phyloP scores from a whole-genome alignment of 2,113 vertebrate genomes.

The Notarius quadriscutis region DNA sequence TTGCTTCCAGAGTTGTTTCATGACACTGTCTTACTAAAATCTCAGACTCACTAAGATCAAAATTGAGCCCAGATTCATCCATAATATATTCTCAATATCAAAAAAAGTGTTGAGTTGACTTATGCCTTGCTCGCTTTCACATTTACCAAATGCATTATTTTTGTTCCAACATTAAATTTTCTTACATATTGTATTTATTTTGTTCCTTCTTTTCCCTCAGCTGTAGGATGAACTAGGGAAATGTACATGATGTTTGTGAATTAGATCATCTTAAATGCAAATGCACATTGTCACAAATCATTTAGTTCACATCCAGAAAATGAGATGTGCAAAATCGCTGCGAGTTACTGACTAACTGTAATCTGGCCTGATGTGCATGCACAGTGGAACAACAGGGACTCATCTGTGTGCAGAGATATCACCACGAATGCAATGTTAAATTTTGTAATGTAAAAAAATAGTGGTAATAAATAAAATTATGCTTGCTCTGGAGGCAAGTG shows the following conservation, averaged over 20 bases:
- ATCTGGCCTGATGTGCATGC: conserved; percentile 53
- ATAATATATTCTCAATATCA: too few relatives aligned
- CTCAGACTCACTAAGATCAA: neutral
- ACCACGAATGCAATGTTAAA: conserved; percentile 54
- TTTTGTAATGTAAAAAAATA: conserved; percentile 54
- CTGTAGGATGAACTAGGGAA: neutral
- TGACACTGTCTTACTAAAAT: neutral
- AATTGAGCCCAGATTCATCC: too few relatives aligned
- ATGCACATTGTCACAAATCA: conserved; percentile 60
- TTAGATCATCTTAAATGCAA: conserved; percentile 49
- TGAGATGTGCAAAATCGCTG: conserved; percentile 62
- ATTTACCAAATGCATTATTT: neutral
- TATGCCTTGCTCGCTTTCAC: too few relatives aligned
- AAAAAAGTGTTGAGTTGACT: too few relatives aligned
- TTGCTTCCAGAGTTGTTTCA: neutral
- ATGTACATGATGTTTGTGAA: conserved; percentile 10
- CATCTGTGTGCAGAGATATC: conserved; percentile 64
- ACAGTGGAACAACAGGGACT: conserved; percentile 57
- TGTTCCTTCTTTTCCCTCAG: neutral
- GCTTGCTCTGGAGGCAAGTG: conserved; percentile 47
- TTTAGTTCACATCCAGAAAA: conserved; percentile 62
- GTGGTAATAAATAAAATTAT: conserved; percentile 62
- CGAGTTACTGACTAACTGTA: conserved; percentile 62
- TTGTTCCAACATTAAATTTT: neutral
- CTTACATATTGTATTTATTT: neutral